A percentile compares a stretch with the other conserved stretches of the same genome.
Evolutionary conservation across 1,140 invertebrate species (phyloP).

Genomic region (Formica selysi): DNA sequence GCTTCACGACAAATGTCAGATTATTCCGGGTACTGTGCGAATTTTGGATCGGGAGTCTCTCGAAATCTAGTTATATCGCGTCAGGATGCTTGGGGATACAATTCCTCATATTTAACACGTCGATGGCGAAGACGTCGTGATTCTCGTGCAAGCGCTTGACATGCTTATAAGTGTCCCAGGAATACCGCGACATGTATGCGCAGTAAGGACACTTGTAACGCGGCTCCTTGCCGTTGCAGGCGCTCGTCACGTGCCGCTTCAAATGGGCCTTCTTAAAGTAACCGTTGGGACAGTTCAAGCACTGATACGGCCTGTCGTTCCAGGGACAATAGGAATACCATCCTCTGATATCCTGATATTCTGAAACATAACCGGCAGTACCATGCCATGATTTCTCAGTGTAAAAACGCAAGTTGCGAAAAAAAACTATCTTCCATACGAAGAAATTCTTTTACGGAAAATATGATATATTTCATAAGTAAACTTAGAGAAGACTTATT

Average conservation of each 20-base stretch:
- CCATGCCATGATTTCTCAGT: conserved; percentile 32
- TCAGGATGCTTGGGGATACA: conserved; percentile 29
- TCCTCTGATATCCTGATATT: neutral
- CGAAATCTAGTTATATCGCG: neutral
- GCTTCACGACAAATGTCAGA: neutral
- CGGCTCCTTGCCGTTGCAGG: conserved; percentile 76
- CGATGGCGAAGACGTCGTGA: conserved; percentile 60
- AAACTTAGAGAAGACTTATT: neutral
- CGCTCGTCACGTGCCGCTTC: conserved; percentile 82
- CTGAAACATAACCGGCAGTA: conserved; percentile 63
- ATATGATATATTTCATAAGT: neutral
- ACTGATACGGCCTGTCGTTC: conserved; percentile 77
- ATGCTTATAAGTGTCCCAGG: conserved; percentile 76
- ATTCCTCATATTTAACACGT: conserved; percentile 39
- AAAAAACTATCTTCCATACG: neutral
- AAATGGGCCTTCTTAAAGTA: conserved; percentile 85
- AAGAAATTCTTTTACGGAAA: neutral
- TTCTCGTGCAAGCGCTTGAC: conserved; percentile 70
- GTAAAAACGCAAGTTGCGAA: neutral
- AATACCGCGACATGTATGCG: conserved; percentile 71
- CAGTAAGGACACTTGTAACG: conserved; percentile 85
- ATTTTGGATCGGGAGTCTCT: neutral
- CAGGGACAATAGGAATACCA: conserved; percentile 68
- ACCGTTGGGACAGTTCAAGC: conserved; percentile 83
- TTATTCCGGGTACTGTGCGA: neutral